Evolutionary conservation across 37 sponge, comb jelly and placozoan genomes (phyloP).

Genomic region (Aplysina aerophoba): DNA sequence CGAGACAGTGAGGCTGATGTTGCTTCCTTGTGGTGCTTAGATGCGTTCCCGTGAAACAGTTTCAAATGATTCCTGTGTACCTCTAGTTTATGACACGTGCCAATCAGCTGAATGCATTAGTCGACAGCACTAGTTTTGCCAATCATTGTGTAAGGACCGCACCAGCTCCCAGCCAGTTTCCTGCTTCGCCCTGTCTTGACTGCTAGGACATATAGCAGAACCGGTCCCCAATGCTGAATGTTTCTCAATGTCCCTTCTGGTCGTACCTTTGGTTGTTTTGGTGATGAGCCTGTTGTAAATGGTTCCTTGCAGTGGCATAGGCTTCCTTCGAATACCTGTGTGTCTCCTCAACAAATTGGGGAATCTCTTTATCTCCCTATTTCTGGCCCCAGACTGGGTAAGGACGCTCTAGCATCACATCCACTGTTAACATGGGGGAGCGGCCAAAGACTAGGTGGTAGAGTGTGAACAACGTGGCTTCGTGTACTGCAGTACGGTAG

Average conservation of each 20-base stretch:
- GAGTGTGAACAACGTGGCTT: constrained; percentile 38
- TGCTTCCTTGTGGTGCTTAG: too few relatives aligned
- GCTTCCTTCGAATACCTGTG: constrained; percentile 18
- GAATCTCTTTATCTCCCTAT: not conserved
- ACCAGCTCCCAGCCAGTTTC: constrained; percentile 39
- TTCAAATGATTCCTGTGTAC: constrained; percentile 45
- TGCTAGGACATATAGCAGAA: constrained; percentile 46
- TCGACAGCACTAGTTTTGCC: not conserved
- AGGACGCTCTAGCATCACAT: constrained; percentile 31
- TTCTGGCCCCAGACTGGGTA: not conserved
- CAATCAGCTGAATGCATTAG: constrained; percentile 17
- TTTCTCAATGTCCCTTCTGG: not conserved
- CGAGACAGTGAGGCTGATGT: too few relatives aligned
- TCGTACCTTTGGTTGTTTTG: constrained; percentile 5
- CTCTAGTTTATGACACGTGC: not conserved
- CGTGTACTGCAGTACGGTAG: constrained; percentile 50
- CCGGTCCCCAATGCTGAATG: constrained; percentile 38
- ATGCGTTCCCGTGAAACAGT: not conserved
- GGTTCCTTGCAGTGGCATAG: not conserved
- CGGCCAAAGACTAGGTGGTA: constrained; percentile 35
- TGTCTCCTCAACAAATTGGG: constrained; percentile 36
- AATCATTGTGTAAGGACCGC: constrained; percentile 48
- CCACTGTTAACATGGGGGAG: constrained; percentile 39
- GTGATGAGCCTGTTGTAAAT: not conserved
- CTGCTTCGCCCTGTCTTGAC: constrained; percentile 38